Evolutionary conservation across 2,113 vertebrate species (phyloP).

Genomic region (Uria aalge): DNA sequence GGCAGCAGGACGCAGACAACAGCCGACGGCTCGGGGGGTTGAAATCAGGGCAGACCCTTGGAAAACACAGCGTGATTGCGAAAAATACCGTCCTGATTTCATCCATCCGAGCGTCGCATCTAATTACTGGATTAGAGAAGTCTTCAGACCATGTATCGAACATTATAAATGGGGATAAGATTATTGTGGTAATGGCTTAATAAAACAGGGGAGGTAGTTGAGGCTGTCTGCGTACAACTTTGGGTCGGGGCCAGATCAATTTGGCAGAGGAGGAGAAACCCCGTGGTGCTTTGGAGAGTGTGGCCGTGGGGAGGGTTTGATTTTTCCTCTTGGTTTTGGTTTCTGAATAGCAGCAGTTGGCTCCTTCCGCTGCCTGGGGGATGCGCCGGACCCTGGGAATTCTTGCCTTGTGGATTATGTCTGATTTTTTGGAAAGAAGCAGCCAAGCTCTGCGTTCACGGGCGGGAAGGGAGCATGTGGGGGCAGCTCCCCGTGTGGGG

Average conservation of each 20-base stretch:
- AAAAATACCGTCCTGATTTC: constrained; percentile 61
- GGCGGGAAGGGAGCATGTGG: background rate
- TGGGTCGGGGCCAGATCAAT: constrained; percentile 71
- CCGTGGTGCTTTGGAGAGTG: background rate
- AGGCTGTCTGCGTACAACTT: constrained; percentile 64
- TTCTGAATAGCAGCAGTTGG: background rate
- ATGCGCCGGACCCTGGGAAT: background rate
- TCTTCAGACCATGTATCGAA: constrained; percentile 74
- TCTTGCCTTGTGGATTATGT: background rate
- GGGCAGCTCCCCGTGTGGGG: background rate
- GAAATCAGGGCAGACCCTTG: constrained; percentile 17
- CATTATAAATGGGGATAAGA: constrained; percentile 79
- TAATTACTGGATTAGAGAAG: constrained; percentile 77
- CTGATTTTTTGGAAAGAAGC: background rate
- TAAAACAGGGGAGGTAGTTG: constrained; percentile 73
- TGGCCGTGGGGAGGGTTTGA: constrained; percentile 50
- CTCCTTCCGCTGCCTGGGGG: constrained; percentile 36
- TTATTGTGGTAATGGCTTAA: constrained; percentile 82
- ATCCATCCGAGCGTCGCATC: constrained; percentile 63
- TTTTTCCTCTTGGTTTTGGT: constrained; percentile 63
- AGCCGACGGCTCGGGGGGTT: background rate
- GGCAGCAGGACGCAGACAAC: background rate
- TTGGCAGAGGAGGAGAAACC: constrained; percentile 54
- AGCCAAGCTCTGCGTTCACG: background rate
- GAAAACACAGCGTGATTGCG: background rate